Percentiles rank a stretch among this genome's conserved stretches.
Evolutionary conservation across 2,113 vertebrate genomes (phyloP).

Genomic region (Cyrtonyx montezumae): DNA sequence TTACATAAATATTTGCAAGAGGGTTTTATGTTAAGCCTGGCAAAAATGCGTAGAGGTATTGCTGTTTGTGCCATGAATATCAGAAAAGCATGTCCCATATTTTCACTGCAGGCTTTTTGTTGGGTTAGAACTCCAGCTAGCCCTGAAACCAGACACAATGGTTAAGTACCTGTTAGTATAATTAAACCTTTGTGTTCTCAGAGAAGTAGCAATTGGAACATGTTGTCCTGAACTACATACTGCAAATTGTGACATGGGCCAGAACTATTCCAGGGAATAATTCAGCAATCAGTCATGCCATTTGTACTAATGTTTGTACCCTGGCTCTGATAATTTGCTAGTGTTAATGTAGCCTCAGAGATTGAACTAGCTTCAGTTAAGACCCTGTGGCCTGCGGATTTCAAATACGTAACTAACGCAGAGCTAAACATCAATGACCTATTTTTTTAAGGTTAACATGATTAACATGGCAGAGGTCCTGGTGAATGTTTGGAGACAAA

Average conservation of each 20-base stretch:
- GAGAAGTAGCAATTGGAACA: neutral
- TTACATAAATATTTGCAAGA: neutral
- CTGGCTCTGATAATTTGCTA: neutral
- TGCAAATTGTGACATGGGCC: neutral
- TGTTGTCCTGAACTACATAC: neutral
- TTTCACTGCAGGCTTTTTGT: neutral
- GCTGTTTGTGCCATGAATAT: neutral
- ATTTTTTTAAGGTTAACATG: neutral
- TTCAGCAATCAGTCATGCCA: neutral
- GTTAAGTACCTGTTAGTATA: neutral
- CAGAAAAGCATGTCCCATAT: neutral
- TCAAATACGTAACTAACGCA: neutral
- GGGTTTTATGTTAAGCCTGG: neutral
- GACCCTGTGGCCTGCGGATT: neutral
- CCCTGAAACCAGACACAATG: neutral
- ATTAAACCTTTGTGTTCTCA: neutral
- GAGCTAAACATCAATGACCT: neutral
- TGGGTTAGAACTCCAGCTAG: neutral
- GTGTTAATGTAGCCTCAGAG: neutral
- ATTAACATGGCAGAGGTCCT: neutral
- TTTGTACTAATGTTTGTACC: neutral
- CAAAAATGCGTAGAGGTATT: neutral
- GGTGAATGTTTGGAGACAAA: neutral
- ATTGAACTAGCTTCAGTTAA: neutral
- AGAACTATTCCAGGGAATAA: neutral